phyloP scores from a whole-genome alignment of 2,797 vertebrate species.

The Periparus ater region DNA sequence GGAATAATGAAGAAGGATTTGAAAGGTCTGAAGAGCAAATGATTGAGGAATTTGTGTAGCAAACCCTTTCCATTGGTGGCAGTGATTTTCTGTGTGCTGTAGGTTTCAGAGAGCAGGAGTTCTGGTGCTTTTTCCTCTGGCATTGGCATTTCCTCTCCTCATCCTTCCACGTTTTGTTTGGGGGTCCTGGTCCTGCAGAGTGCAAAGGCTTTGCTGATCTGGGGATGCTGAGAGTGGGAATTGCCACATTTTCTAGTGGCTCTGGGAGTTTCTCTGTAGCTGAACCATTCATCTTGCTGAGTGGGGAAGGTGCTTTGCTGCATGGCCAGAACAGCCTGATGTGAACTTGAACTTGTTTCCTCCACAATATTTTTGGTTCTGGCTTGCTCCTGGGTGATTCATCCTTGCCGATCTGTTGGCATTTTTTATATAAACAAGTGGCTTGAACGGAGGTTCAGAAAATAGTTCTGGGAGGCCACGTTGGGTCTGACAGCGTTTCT shows the following conservation, averaged over 20 bases:
- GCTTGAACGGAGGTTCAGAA: conserved; percentile 22
- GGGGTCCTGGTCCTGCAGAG: not conserved
- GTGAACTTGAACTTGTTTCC: conserved; percentile 7
- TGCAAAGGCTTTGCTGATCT: not conserved
- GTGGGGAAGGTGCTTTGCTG: not conserved
- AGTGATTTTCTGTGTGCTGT: accelerated
- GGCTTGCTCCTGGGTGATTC: conserved; percentile 46
- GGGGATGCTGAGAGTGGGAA: not conserved
- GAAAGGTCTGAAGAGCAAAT: not conserved
- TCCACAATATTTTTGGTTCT: not conserved
- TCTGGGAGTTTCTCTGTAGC: not conserved
- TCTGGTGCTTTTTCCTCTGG: not conserved
- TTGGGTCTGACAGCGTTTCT: not conserved
- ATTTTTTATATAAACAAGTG: conserved; percentile 50
- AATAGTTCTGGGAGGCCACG: conserved; percentile 4
- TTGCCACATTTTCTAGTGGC: not conserved
- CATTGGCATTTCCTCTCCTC: not conserved
- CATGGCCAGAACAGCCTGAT: not conserved
- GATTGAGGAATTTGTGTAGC: not conserved
- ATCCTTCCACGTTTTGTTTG: accelerated
- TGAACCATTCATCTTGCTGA: not conserved
- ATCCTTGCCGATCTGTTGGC: conserved; percentile 33
- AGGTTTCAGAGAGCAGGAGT: accelerated
- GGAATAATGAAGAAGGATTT: not conserved
- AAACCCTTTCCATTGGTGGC: not conserved